Evolutionary conservation across 2,888 invertebrate genomes (phyloP).

Genomic region (Alitta virens): DNA sequence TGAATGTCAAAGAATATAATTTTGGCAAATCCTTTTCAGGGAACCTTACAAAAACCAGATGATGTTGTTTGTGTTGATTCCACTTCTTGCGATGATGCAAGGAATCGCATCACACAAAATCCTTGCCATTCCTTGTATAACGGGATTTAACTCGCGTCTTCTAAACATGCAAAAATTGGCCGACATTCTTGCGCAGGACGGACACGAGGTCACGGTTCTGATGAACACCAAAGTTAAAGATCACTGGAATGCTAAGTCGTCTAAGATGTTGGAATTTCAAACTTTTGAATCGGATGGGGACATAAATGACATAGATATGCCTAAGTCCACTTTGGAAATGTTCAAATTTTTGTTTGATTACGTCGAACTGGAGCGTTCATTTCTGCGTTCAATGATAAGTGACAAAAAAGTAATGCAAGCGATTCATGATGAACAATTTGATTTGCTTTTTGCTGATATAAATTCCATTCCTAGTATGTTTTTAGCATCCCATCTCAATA

Average conservation of each 20-base stretch:
- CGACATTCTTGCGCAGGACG: background rate
- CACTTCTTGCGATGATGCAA: too few species aligned
- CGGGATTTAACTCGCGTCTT: background rate
- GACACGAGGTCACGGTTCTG: background rate
- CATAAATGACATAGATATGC: too few species aligned
- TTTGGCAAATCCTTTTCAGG: too few species aligned
- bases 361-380: background rate
- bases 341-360: background rate
- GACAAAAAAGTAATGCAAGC: background rate
- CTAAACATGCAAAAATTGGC: background rate
- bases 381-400: background rate
- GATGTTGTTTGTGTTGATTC: too few species aligned
- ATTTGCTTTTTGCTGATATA: background rate
- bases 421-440: background rate
- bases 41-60: too few species aligned
- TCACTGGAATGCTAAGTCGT: background rate
- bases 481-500: background rate
- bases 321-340: background rate
- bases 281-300: background rate
- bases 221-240: background rate
- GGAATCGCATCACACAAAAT: background rate
- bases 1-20: too few species aligned
- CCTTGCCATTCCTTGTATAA: background rate
- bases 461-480: background rate
- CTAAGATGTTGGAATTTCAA: background rate